phyloP scores from a whole-genome alignment of 2,797 vertebrate species.

The Rallus crepitans region DNA sequence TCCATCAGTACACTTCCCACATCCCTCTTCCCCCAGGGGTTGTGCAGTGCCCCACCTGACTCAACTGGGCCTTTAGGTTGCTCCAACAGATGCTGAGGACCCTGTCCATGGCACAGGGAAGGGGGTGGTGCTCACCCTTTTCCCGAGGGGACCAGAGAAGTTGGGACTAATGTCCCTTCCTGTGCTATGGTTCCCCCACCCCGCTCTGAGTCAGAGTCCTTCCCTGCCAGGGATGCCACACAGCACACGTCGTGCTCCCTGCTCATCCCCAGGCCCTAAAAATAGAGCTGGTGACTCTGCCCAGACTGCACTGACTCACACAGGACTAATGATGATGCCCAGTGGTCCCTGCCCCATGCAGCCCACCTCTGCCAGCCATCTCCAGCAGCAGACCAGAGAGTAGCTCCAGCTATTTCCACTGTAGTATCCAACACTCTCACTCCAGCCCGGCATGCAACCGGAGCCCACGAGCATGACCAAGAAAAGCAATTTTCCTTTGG shows the following conservation, averaged over 20 bases:
- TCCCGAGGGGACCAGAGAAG: background rate
- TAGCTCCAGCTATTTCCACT: conserved; percentile 45
- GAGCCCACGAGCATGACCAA: background rate
- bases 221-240: background rate
- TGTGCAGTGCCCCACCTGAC: background rate
- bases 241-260: background rate
- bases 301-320: conserved; percentile 21
- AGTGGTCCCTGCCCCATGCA: background rate
- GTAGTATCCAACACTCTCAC: conserved; percentile 23
- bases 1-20: background rate
- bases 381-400: background rate
- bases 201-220: conserved; percentile 29
- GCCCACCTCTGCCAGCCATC: conserved; percentile 21
- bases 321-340: rapidly evolving
- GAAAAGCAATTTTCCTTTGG: conserved; percentile 49
- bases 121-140: rapidly evolving
- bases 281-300: background rate
- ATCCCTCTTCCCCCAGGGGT: background rate
- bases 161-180: rapidly evolving
- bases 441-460: background rate
- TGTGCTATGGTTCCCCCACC: background rate
- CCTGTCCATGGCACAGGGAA: background rate
- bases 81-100: background rate
- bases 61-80: background rate
- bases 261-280: conserved; percentile 18